Evolutionary conservation across 2,888 invertebrate genomes (phyloP).

Genomic region (Schrankia costaestrigalis): DNA sequence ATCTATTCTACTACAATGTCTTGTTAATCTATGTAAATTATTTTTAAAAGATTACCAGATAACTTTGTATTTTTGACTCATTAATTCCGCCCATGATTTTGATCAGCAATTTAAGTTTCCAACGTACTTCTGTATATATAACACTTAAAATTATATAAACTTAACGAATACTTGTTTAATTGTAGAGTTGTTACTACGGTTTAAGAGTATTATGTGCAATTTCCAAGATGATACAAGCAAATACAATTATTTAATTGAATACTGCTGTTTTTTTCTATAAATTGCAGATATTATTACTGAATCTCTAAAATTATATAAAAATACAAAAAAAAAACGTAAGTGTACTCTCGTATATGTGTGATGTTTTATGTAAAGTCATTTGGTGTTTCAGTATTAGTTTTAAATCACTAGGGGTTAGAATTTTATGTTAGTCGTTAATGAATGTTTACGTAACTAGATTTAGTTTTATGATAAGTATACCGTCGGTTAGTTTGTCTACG

Average conservation of each 20-base stretch:
- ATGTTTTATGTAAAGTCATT: constrained; percentile 56
- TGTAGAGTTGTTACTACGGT: constrained; percentile 70
- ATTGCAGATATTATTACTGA: constrained; percentile 1
- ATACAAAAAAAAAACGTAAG: constrained; percentile 33
- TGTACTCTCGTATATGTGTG: constrained; percentile 51
- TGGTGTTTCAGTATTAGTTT: constrained; percentile 72
- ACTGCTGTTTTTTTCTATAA: neutral
- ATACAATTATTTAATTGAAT: neutral
- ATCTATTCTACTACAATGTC: neutral
- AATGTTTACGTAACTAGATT: constrained; percentile 68
- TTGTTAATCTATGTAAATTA: constrained; percentile 4
- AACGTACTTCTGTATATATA: constrained; percentile 13
- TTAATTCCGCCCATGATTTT: constrained; percentile 38
- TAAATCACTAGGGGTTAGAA: constrained; percentile 70
- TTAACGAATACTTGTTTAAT: constrained; percentile 54
- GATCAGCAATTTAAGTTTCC: constrained; percentile 29
- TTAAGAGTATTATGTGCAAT: too few species aligned
- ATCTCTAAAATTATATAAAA: constrained; percentile 39
- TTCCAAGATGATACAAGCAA: too few species aligned
- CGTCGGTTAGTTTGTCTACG: constrained; percentile 51
- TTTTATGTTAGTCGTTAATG: constrained; percentile 77
- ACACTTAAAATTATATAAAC: constrained; percentile 29
- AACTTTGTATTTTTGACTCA: constrained; percentile 11
- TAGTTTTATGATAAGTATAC: constrained; percentile 63
- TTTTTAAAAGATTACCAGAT: too few species aligned